Evolutionary conservation across 2,113 vertebrate genomes (phyloP).

Genomic region (Sorex araneus): DNA sequence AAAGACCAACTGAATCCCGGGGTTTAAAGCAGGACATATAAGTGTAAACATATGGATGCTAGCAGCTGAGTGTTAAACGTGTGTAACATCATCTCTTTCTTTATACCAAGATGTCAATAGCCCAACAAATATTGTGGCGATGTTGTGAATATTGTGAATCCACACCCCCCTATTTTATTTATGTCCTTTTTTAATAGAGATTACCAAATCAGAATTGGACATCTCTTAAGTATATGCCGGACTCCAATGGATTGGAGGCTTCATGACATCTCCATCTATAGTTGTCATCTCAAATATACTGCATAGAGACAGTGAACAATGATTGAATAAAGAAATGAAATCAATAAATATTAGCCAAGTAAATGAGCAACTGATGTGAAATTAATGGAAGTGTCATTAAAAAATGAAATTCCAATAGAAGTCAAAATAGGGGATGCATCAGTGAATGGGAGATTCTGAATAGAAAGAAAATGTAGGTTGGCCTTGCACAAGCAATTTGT

Average conservation of each 20-base stretch:
- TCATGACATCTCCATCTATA: neutral
- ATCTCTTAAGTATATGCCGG: neutral
- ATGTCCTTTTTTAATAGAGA: neutral
- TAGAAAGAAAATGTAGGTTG: neutral
- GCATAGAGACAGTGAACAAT: neutral
- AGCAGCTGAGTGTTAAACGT: fast-evolving
- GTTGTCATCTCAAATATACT: neutral
- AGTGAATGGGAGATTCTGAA: fast-evolving
- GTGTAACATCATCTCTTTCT: neutral
- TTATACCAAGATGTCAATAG: neutral
- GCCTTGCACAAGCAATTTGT: neutral
- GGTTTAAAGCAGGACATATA: neutral
- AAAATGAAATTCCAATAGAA: neutral
- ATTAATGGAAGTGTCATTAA: neutral
- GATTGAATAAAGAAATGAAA: neutral
- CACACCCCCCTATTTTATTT: neutral
- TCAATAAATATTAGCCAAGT: neutral
- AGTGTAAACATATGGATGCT: neutral
- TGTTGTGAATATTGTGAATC: neutral
- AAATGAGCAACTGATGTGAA: neutral
- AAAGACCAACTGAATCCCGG: neutral
- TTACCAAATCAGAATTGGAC: no score
- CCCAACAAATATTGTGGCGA: neutral
- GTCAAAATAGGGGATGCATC: neutral
- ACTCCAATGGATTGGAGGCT: no score